Percentiles rank a stretch among this genome's conserved stretches.
These are phyloP conservation scores for Australoheros facetus DNA, from an alignment of 2,797 vertebrate species.

Conservation along the genomic window DNA sequence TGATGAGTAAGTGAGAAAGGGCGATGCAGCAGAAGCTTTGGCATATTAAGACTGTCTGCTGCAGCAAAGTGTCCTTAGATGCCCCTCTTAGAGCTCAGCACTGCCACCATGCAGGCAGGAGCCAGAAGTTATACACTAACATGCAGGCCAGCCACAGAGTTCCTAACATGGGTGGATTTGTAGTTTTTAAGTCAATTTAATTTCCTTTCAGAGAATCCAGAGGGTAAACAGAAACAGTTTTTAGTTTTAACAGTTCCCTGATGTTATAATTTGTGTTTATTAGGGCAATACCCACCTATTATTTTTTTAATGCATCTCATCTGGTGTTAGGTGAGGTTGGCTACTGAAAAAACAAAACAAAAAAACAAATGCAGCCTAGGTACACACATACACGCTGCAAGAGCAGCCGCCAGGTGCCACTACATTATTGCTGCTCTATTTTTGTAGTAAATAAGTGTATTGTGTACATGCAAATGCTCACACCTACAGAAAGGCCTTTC, in stretches of 20 bases:
- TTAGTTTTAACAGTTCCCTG: neutral
- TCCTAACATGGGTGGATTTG: neutral
- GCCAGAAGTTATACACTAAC: neutral
- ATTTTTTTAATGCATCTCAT: neutral
- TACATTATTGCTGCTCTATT: neutral
- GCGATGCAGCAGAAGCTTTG: slow-evolving; percentile 60
- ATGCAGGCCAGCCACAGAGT: slow-evolving; percentile 3
- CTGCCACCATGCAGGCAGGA: slow-evolving; percentile 30
- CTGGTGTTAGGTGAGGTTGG: neutral
- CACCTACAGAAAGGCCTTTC: neutral
- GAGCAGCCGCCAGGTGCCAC: neutral
- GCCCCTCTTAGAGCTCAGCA: slow-evolving; percentile 43
- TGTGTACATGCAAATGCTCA: neutral
- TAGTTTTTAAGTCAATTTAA: neutral
- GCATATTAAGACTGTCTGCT: slow-evolving; percentile 55
- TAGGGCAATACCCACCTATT: neutral
- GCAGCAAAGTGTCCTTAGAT: slow-evolving; percentile 67
- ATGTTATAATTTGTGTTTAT: neutral
- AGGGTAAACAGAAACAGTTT: neutral
- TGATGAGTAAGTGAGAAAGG: slow-evolving; percentile 21
- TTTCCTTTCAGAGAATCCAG: neutral
- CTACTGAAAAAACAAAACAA: neutral
- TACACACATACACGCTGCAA: neutral
- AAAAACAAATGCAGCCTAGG: neutral
- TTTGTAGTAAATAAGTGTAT: neutral